A percentile compares a stretch with the other conserved stretches of the same genome.
These are phyloP conservation scores for Arctopsyche grandis DNA, from an alignment of 1,140 invertebrate genomes.

Conservation along the genomic window DNA sequence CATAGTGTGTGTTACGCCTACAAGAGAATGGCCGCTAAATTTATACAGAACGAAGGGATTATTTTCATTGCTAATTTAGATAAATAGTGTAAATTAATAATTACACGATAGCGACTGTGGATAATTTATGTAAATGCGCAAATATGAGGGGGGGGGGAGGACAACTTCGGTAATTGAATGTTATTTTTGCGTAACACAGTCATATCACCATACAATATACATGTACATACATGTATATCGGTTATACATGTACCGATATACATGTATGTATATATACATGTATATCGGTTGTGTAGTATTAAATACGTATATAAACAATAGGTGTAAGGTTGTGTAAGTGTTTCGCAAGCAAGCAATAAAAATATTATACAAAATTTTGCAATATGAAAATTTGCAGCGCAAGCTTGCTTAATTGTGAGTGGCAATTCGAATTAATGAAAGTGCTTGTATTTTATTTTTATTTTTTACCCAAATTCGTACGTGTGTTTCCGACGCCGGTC, in stretches of 20 bases:
- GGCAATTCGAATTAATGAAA: background rate
- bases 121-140: too few species aligned
- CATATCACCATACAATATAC: too few species aligned
- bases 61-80: background rate
- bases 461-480: slow-evolving; percentile 11
- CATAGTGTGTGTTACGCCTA: background rate
- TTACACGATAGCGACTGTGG: background rate
- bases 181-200: background rate
- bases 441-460: background rate
- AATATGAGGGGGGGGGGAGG: too few species aligned
- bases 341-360: too few species aligned
- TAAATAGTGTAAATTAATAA: slow-evolving; percentile 2
- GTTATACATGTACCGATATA: too few species aligned
- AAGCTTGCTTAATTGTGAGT: background rate
- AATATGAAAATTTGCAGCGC: background rate
- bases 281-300: too few species aligned
- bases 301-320: too few species aligned
- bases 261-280: too few species aligned
- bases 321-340: too few species aligned
- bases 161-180: background rate
- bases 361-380: too few species aligned
- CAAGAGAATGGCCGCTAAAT: too few species aligned
- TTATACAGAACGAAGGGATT: background rate
- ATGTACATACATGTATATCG: too few species aligned
- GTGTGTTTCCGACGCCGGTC: slow-evolving; percentile 28